Evolutionary conservation across 2,113 vertebrate genomes (phyloP).

Genomic region (Mustela lutreola): DNA sequence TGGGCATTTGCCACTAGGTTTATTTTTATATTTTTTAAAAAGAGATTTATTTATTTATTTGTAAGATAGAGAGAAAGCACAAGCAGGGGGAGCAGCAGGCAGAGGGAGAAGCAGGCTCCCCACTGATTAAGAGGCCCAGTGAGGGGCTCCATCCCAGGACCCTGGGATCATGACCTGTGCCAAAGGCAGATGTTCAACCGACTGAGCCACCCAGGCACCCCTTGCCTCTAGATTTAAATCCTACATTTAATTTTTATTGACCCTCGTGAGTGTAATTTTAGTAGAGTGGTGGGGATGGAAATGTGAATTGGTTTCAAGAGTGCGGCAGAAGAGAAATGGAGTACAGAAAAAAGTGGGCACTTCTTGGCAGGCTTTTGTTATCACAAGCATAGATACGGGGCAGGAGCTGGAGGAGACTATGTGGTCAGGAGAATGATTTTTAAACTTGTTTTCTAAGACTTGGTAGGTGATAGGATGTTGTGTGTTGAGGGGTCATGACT

Average conservation of each 20-base stretch:
- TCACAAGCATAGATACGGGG: neutral
- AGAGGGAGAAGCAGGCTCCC: neutral
- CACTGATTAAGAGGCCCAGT: neutral
- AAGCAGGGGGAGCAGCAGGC: neutral
- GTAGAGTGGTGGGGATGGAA: neutral
- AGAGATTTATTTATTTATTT: too few relatives aligned
- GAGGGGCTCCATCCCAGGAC: neutral
- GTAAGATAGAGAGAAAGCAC: too few relatives aligned
- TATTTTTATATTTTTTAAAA: neutral
- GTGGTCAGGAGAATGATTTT: slow-evolving; percentile 11
- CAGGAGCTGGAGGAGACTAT: neutral
- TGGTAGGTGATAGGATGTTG: neutral
- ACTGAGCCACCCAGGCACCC: neutral
- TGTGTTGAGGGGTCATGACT: slow-evolving; percentile 22
- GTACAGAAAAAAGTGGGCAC: neutral
- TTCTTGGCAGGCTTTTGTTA: neutral
- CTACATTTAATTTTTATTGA: neutral
- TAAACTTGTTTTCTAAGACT: neutral
- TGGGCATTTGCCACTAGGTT: neutral
- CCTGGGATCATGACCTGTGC: neutral
- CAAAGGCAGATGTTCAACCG: neutral
- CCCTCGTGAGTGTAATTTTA: neutral
- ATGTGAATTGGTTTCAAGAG: slow-evolving; percentile 31
- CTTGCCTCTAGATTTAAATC: neutral
- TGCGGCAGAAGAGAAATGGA: neutral